A percentile compares a stretch with the other conserved stretches of the same genome.
Evolutionary conservation across 2,888 invertebrate genomes (phyloP).

Genomic region (Tanypteryx hageni): DNA sequence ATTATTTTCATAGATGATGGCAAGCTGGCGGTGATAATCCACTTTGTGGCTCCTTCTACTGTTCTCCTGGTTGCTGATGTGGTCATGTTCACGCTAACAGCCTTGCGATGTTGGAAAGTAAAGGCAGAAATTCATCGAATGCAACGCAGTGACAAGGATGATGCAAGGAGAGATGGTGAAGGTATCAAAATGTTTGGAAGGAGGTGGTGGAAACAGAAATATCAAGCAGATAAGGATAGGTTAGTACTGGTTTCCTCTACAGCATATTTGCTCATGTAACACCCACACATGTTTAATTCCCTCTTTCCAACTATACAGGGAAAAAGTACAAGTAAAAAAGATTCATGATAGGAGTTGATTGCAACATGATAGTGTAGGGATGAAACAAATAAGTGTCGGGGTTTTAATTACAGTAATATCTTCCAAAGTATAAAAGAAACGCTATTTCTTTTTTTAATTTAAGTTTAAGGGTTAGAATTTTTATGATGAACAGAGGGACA

Average conservation of each 20-base stretch:
- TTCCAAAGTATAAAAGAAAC: too few relatives aligned
- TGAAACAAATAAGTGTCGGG: too few relatives aligned
- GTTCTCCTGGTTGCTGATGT: slow-evolving; percentile 82
- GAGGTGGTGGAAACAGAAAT: slow-evolving; percentile 78
- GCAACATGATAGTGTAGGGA: too few relatives aligned
- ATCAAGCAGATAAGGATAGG: slow-evolving; percentile 84
- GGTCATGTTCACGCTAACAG: slow-evolving; percentile 82
- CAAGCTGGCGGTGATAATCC: slow-evolving; percentile 75
- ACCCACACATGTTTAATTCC: background rate
- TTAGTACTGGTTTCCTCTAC: slow-evolving; percentile 73
- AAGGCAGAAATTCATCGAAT: slow-evolving; percentile 85
- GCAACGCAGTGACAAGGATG: slow-evolving; percentile 80
- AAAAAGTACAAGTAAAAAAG: too few relatives aligned
- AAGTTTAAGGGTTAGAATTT: too few relatives aligned
- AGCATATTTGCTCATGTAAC: too few relatives aligned
- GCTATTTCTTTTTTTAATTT: too few relatives aligned
- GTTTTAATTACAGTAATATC: too few relatives aligned
- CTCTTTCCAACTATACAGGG: too few relatives aligned
- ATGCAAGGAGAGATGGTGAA: slow-evolving; percentile 67
- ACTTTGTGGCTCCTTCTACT: slow-evolving; percentile 82
- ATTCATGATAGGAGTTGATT: too few relatives aligned
- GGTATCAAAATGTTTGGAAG: slow-evolving; percentile 19
- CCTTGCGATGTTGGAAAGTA: slow-evolving; percentile 83
- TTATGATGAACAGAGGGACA: too few relatives aligned
- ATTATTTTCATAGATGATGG: slow-evolving; percentile 68